These are phyloP conservation scores for Philaenus spumarius DNA, from an alignment of 1,140 invertebrate genomes.

Conservation along the genomic window DNA sequence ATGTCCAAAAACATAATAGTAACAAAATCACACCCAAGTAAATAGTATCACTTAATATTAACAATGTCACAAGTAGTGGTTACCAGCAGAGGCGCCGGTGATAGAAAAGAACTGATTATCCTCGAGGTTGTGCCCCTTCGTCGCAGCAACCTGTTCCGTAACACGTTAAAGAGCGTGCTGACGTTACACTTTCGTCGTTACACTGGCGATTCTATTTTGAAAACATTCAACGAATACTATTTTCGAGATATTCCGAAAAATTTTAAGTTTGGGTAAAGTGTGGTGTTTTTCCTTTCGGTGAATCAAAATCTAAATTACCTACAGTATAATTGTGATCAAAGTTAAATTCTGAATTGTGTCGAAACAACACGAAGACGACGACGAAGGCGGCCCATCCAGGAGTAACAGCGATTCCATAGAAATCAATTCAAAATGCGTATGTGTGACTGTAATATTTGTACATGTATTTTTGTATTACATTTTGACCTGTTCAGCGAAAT, in stretches of 20 bases:
- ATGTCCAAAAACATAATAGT: too few species aligned
- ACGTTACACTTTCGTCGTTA: not conserved
- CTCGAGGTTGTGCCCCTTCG: too few species aligned
- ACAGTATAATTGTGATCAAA: constrained; percentile 75
- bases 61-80: too few species aligned
- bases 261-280: not conserved
- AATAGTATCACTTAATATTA: too few species aligned
- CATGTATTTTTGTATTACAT: too few species aligned
- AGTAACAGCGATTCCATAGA: constrained; percentile 41
- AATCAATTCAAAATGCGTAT: constrained; percentile 31
- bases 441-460: too few species aligned
- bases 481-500: too few species aligned
- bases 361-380: constrained; percentile 36
- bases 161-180: not conserved
- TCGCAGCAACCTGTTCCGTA: too few species aligned
- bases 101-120: too few species aligned
- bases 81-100: too few species aligned
- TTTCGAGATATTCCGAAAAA: not conserved
- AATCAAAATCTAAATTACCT: constrained; percentile 43
- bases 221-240: not conserved
- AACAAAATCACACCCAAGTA: too few species aligned
- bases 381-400: constrained; percentile 51
- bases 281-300: too few species aligned
- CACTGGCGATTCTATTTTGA: constrained; percentile 1
- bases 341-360: constrained; percentile 49